Evolutionary conservation across 53 echinoderm and acorn worm species (phyloP).

Genomic region (Stichopus horrens): DNA sequence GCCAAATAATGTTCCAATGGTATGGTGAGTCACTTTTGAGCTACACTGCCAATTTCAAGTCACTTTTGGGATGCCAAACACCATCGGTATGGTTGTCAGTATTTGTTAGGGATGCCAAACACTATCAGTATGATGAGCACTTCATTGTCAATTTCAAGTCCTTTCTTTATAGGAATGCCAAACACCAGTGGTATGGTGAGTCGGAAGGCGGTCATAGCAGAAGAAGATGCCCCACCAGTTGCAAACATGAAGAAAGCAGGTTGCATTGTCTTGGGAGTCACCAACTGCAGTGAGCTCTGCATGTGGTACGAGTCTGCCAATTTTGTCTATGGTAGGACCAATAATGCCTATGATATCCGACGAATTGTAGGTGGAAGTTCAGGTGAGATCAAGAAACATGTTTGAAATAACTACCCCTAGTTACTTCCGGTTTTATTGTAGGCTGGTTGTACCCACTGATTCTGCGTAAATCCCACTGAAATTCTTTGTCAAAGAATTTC

Average conservation of each 20-base stretch:
- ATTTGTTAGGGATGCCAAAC: too few relatives aligned
- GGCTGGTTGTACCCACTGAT: too few relatives aligned
- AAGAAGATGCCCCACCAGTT: slow-evolving; percentile 74
- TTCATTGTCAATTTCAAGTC: not conserved
- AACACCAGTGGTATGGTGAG: slow-evolving; percentile 90
- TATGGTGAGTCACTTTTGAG: too few relatives aligned
- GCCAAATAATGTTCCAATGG: too few relatives aligned
- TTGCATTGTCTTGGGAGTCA: slow-evolving; percentile 83
- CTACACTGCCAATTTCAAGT: not conserved
- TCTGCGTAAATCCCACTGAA: too few relatives aligned
- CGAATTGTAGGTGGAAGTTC: slow-evolving; percentile 98
- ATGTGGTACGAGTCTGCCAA: slow-evolving; percentile 99
- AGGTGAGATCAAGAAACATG: slow-evolving; percentile 50
- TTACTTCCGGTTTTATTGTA: too few relatives aligned
- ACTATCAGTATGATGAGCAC: not conserved
- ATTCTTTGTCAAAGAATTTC: too few relatives aligned
- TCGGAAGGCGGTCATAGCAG: slow-evolving; percentile 64
- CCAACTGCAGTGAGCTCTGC: slow-evolving; percentile 92
- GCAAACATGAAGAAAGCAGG: slow-evolving; percentile 80
- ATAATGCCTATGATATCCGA: slow-evolving; percentile 88
- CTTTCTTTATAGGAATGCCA: slow-evolving; percentile 66
- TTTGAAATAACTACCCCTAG: too few relatives aligned
- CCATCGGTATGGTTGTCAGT: too few relatives aligned
- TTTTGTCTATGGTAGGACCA: slow-evolving; percentile 84
- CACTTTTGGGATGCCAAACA: too few relatives aligned